Conservation (phyloP, 1,140 invertebrate species). For the Drosophila azteca region DNA sequence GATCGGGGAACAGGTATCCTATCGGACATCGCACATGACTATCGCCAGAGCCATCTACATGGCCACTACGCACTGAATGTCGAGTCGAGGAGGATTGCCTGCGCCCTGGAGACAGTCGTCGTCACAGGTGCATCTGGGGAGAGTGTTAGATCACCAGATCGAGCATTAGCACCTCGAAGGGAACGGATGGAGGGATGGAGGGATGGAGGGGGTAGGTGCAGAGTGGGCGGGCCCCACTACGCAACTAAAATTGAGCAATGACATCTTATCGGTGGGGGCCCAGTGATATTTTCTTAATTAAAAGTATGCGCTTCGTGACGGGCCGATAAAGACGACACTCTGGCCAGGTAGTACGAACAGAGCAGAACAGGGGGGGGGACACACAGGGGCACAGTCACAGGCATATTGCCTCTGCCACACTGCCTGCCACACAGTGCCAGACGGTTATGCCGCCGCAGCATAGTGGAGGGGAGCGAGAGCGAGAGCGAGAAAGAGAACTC, state of each 20-base stretch:
- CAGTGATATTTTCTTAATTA: conserved; percentile 77
- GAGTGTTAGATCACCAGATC: conserved; percentile 28
- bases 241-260: conserved; percentile 44
- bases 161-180: conserved; percentile 41
- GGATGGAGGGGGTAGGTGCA: too few relatives aligned
- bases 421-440: too few relatives aligned
- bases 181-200: too few relatives aligned
- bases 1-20: conserved; percentile 41
- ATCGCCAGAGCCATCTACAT: conserved; percentile 44
- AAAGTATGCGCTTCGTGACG: conserved; percentile 56
- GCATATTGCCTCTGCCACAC: too few relatives aligned
- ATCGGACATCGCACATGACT: conserved; percentile 14
- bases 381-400: neutral
- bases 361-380: neutral
- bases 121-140: conserved; percentile 35
- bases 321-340: conserved; percentile 56
- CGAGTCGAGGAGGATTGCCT: conserved; percentile 19
- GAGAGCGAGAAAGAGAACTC: conserved; percentile 11
- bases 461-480: neutral
- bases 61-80: conserved; percentile 47
- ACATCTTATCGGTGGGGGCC: conserved; percentile 55
- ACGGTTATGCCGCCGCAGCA: too few relatives aligned
- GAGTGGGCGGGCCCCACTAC: conserved; percentile 1
- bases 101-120: conserved; percentile 26
- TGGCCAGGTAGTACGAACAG: conserved; percentile 50